A percentile compares a stretch with the other conserved stretches of the same genome.
phyloP scores from a whole-genome alignment of 1,140 invertebrate genomes.

The Ostrea denselamellosa region DNA sequence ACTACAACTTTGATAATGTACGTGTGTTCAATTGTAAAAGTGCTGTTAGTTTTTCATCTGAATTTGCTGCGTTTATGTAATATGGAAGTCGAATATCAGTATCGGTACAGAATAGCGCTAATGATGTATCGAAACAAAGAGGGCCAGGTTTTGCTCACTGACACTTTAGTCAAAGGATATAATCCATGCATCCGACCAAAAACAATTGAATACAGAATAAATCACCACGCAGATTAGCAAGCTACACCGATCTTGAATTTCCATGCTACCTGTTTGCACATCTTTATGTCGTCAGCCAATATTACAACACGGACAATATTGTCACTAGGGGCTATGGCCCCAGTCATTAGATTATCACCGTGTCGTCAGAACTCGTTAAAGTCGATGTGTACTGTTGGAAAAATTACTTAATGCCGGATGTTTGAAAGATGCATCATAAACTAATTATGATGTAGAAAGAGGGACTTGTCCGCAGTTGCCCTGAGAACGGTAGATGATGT shows the following conservation, averaged over 20 bases:
- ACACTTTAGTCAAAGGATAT: too few species aligned
- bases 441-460: not conserved
- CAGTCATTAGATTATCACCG: not conserved
- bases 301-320: not conserved
- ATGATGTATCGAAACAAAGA: too few species aligned
- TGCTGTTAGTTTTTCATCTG: not conserved
- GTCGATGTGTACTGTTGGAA: not conserved
- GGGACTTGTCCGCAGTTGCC: not conserved
- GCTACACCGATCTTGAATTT: too few species aligned
- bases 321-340: not conserved
- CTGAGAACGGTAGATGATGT: too few species aligned
- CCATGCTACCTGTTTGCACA: not conserved
- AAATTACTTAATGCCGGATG: slow-evolving; percentile 2
- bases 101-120: too few species aligned
- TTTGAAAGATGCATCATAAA: not conserved
- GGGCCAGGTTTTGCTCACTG: too few species aligned
- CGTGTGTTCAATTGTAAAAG: not conserved
- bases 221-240: too few species aligned
- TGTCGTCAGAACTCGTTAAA: not conserved
- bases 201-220: too few species aligned
- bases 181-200: too few species aligned
- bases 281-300: not conserved
- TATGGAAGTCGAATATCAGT: too few species aligned
- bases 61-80: not conserved
- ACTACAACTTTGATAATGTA: not conserved